These are phyloP conservation scores for Agrochola litura DNA, from an alignment of 2,888 invertebrate genomes.

Conservation along the genomic window DNA sequence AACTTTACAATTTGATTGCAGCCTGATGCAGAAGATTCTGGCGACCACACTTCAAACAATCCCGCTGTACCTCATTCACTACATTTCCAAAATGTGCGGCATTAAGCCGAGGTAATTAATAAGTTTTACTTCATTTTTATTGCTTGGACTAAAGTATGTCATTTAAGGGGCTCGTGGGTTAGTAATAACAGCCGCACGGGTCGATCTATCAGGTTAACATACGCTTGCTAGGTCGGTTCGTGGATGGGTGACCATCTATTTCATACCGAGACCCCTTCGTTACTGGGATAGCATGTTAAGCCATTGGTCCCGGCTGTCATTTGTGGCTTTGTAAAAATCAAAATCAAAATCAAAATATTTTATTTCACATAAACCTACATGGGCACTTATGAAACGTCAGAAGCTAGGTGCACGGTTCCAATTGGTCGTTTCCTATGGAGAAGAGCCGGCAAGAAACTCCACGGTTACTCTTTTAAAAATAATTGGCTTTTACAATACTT, in stretches of 20 bases:
- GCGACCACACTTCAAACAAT: slow-evolving; percentile 45
- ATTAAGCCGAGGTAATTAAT: slow-evolving; percentile 41
- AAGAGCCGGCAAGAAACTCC: too few species aligned
- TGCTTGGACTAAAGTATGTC: neutral
- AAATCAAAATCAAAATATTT: too few species aligned
- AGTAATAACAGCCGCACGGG: neutral
- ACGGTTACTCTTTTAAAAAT: too few species aligned
- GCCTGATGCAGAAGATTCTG: slow-evolving; percentile 38
- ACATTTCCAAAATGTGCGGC: slow-evolving; percentile 39
- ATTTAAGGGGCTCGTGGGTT: neutral
- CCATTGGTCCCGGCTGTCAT: neutral
- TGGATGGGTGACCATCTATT: neutral
- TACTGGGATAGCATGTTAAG: neutral
- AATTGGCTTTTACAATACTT: too few species aligned
- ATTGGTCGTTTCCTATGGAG: too few species aligned
- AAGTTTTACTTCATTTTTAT: neutral
- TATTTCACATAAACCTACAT: too few species aligned
- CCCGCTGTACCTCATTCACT: slow-evolving; percentile 51
- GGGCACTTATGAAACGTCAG: too few species aligned
- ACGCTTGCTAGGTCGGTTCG: neutral
- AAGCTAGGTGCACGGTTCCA: too few species aligned
- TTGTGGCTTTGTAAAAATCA: too few species aligned
- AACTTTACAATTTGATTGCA: slow-evolving; percentile 20
- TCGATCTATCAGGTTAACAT: neutral
- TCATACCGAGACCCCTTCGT: neutral